Evolutionary conservation across 2,797 vertebrate species (phyloP), one percentile per base, ranked within the genome.

Genomic region (Sandelia bainsii): DNA sequence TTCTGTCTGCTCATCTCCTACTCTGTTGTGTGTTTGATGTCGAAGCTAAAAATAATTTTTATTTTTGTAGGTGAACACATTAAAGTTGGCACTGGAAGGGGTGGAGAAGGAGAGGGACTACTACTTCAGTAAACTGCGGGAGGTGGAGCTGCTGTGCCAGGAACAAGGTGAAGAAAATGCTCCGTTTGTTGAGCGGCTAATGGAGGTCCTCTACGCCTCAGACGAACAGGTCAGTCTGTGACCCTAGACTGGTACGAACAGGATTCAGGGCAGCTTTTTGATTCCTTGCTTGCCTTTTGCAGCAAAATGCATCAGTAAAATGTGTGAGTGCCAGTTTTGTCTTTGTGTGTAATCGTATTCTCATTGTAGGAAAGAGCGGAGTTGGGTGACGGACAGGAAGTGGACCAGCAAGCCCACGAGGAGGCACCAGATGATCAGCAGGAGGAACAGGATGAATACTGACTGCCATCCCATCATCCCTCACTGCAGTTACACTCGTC

Each of bases 21-120:
- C 14, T 16, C 37, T 57, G 22, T 40, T 71, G 10, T 44, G 10
- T 39, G 37, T 71, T 66, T 29, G 4, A 23, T 16, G 39, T 17
- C 12, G 17, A 42, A 46, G 20, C 50, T 9, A 23, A 29, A 72
- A 16, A 5, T 68, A 19, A 16, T 61, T 16, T n/a, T 57, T 54
- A 19, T 68, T 70, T 60, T 60, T 63, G 13, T 79, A 99, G 98
- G 93, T 99, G 91, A 96, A 96, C 93, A 97, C 96, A 34, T 94
- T 99, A 95, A 99, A 99, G 93, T 92, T 94, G 86, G 96, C 97
- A 83, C 96, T 99, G 80, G 97, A 99, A 94, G 97, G 97, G 0
- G 95, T 98, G 87, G 98, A 99, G 91, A 99, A 99, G 88, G 98
- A 99, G 92, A 94, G 98, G 86, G 98, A 99, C 94, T 99, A 98